A percentile compares a stretch with the other conserved stretches of the same genome.
These are phyloP conservation scores for Spongia lamella DNA, from an alignment of 37 sponge, comb jelly and placozoan genomes.

Conservation along the genomic window DNA sequence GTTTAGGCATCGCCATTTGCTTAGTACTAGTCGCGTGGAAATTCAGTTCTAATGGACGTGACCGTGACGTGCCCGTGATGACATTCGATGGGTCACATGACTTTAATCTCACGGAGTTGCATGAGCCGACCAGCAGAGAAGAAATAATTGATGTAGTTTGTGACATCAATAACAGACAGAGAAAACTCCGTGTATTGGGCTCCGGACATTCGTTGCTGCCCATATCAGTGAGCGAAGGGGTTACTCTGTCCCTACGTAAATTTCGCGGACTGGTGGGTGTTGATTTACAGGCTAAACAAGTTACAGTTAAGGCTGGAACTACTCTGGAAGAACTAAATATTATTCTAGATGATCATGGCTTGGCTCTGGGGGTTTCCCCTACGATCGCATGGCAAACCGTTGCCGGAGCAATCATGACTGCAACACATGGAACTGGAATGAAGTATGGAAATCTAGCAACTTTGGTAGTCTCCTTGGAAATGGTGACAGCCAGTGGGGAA, in stretches of 20 bases:
- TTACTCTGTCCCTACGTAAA: constrained; percentile 44
- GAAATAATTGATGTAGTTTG: constrained; percentile 53
- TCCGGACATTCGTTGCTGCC: constrained; percentile 65
- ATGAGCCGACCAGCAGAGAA: constrained; percentile 28
- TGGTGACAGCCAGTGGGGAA: constrained; percentile 61
- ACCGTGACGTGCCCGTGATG: not conserved
- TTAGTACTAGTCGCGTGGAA: too few species aligned
- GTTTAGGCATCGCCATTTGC: too few species aligned
- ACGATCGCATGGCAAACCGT: constrained; percentile 59
- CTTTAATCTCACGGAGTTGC: constrained; percentile 32
- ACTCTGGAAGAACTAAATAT: constrained; percentile 40
- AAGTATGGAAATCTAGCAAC: constrained; percentile 69
- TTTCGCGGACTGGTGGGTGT: constrained; percentile 59
- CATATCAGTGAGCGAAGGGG: constrained; percentile 46
- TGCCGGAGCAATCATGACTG: constrained; percentile 64
- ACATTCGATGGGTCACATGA: constrained; percentile 24
- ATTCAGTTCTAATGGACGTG: too few species aligned
- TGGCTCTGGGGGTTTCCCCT: constrained; percentile 48
- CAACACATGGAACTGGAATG: not conserved
- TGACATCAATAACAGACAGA: constrained; percentile 22
- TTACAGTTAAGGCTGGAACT: constrained; percentile 66
- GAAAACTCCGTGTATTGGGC: constrained; percentile 46
- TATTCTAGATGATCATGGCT: constrained; percentile 30
- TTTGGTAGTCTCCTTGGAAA: constrained; percentile 54
- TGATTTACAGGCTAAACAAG: constrained; percentile 22